A percentile compares a stretch with the other conserved stretches of the same genome.
Conservation (phyloP, 2,888 invertebrate species). For the Hyppa rectilinea region DNA sequence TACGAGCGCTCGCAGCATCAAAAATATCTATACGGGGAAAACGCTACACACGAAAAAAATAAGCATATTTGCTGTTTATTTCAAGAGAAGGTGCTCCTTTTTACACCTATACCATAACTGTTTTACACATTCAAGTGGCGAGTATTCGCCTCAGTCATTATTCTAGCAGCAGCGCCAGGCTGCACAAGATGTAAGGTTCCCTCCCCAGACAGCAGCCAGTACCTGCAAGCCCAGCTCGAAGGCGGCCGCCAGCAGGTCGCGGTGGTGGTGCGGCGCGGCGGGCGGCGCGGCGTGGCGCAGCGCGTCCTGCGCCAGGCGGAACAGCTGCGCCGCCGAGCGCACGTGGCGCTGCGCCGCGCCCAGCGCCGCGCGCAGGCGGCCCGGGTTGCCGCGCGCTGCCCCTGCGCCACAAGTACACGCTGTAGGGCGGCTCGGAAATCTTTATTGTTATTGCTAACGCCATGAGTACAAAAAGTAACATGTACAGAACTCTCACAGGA, state of each 20-base stretch:
- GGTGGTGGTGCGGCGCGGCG: conserved; percentile 94
- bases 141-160: no score
- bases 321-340: conserved; percentile 95
- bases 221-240: conserved; percentile 95
- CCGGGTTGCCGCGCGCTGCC: conserved; percentile 91
- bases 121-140: no score
- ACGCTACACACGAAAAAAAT: no score
- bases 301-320: conserved; percentile 96
- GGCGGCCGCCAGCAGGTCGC: conserved; percentile 94
- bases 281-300: conserved; percentile 95
- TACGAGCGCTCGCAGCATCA: no score
- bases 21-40: no score
- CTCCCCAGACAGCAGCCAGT: neutral
- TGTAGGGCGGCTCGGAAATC: neutral
- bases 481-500: neutral
- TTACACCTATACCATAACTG: no score
- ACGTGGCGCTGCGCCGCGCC: conserved; percentile 95
- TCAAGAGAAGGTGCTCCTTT: no score
- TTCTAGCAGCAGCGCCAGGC: no score
- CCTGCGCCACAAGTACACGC: no score
- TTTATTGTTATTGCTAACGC: neutral
- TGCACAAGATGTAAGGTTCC: no score
- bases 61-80: no score
- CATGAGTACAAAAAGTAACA: neutral
- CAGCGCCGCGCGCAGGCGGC: conserved; percentile 93